A percentile compares a stretch with the other conserved stretches of the same genome.
These are phyloP conservation scores for Psephotus haematonotus DNA, from an alignment of 2,113 vertebrate genomes.

Conservation along the genomic window DNA sequence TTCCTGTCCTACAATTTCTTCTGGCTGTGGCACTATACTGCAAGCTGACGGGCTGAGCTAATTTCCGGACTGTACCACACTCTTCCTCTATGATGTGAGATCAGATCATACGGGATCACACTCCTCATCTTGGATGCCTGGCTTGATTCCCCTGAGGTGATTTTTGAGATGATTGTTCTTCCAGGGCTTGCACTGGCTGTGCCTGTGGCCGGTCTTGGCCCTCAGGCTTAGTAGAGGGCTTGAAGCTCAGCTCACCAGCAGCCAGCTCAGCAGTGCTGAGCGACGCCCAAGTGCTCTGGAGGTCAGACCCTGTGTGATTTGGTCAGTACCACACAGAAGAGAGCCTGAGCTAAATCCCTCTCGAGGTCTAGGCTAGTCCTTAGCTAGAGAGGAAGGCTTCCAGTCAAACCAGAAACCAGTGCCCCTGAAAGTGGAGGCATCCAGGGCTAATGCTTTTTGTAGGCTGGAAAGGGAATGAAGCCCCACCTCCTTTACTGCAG, in stretches of 20 bases:
- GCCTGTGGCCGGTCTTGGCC: not conserved
- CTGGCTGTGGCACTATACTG: not conserved
- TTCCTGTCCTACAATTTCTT: conserved; percentile 51
- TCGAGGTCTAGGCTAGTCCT: not conserved
- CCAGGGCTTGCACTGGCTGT: not conserved
- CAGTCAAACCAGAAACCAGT: not conserved
- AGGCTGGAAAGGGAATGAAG: not conserved
- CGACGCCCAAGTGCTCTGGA: not conserved
- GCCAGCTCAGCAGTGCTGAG: not conserved
- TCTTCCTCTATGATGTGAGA: not conserved
- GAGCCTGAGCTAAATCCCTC: not conserved
- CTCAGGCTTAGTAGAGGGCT: not conserved
- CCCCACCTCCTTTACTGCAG: not conserved
- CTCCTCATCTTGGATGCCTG: not conserved
- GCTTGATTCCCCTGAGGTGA: not conserved
- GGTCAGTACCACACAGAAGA: not conserved
- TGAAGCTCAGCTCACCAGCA: not conserved
- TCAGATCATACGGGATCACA: not conserved
- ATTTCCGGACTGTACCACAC: not conserved
- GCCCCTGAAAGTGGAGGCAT: not conserved
- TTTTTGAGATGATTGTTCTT: not conserved
- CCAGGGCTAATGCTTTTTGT: not conserved
- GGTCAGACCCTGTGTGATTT: not conserved
- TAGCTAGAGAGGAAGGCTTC: not conserved
- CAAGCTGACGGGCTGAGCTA: conserved; percentile 36